Conservation (phyloP, 2,797 vertebrate species). For the Lophotriccus pileatus region DNA sequence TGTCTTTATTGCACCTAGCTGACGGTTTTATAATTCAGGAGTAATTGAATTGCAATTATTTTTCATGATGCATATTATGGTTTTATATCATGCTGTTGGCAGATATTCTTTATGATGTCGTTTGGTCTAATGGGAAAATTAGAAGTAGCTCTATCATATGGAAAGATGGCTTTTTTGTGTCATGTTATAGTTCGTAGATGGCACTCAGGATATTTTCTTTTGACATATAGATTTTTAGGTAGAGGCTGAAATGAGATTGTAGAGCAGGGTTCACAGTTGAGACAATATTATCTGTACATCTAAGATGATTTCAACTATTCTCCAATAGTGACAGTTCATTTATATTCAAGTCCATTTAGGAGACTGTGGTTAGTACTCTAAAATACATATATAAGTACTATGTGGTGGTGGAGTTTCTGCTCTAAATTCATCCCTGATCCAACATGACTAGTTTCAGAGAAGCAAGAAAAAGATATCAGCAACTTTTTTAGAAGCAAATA, state of each 20-base stretch:
- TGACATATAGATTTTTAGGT: slow-evolving; percentile 68
- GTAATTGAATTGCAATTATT: slow-evolving; percentile 79
- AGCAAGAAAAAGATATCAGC: not conserved
- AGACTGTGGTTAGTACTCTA: slow-evolving; percentile 12
- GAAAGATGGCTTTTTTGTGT: slow-evolving; percentile 68
- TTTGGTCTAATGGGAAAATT: slow-evolving; percentile 78
- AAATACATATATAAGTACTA: not conserved
- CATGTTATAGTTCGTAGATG: slow-evolving; percentile 63
- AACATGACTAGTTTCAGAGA: not conserved
- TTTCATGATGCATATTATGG: slow-evolving; percentile 74
- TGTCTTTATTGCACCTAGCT: slow-evolving; percentile 72
- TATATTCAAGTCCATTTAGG: slow-evolving; percentile 45
- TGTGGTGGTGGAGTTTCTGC: not conserved
- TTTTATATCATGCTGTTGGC: slow-evolving; percentile 76
- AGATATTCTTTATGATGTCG: slow-evolving; percentile 73
- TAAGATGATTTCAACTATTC: slow-evolving; percentile 22
- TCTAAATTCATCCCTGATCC: not conserved
- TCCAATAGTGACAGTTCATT: slow-evolving; percentile 26
- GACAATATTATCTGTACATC: slow-evolving; percentile 33
- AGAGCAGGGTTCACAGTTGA: slow-evolving; percentile 18
- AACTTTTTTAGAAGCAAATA: not conserved
- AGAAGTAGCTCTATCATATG: slow-evolving; percentile 69
- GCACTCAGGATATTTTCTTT: slow-evolving; percentile 50
- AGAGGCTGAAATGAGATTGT: slow-evolving; percentile 54
- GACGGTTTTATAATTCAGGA: slow-evolving; percentile 72